These are phyloP conservation scores for Meloe dianella DNA, from an alignment of 2,888 invertebrate genomes.

Conservation along the genomic window DNA sequence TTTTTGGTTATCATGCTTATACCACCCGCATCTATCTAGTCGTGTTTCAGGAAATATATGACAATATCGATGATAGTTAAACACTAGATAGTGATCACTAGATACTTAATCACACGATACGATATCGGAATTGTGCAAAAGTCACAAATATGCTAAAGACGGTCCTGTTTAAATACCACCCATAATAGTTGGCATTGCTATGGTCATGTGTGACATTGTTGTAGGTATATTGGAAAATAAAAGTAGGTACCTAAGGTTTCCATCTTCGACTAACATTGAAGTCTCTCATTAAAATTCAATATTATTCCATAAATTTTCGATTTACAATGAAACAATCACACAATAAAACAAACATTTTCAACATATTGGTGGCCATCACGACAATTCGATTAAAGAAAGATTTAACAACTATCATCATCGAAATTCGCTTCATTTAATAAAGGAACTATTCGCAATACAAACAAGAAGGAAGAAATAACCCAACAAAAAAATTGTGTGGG, in stretches of 20 bases:
- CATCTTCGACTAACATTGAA: not conserved
- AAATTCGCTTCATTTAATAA: no score
- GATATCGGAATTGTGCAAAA: not conserved
- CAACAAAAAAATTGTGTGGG: no score
- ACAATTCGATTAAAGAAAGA: no score
- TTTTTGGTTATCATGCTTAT: constrained; percentile 9
- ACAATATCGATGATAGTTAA: constrained; percentile 4
- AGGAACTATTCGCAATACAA: no score
- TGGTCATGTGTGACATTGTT: not conserved
- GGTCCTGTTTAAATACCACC: not conserved
- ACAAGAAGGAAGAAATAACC: no score
- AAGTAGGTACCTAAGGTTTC: not conserved
- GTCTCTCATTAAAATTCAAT: no score
- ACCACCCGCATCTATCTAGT: constrained; percentile 16
- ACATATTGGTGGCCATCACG: no score
- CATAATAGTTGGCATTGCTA: not conserved
- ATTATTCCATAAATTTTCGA: no score
- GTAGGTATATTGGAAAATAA: not conserved
- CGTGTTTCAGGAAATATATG: not conserved
- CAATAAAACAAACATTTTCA: no score
- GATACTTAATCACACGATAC: constrained; percentile 3
- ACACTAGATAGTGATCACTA: constrained; percentile 4
- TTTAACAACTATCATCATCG: no score
- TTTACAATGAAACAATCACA: no score
- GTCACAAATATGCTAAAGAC: not conserved